Evolutionary conservation across 1,140 invertebrate species (phyloP).

Genomic region (Leptinotarsa texana): DNA sequence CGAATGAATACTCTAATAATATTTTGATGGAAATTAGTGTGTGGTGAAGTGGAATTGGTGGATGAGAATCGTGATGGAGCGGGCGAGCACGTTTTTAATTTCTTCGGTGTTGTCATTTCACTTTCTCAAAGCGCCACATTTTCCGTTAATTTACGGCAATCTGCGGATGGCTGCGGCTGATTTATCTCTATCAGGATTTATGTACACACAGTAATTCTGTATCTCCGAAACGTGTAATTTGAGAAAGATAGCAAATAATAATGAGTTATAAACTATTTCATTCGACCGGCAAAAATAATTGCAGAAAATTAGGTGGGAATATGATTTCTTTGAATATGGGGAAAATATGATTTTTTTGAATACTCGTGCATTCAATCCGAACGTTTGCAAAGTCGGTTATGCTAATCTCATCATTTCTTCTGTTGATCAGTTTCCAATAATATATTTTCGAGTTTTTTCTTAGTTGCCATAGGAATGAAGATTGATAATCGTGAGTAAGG

Average conservation of each 20-base stretch:
- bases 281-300: not conserved
- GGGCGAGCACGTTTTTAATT: conserved; percentile 48
- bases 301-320: not conserved
- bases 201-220: conserved; percentile 37
- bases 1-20: conserved; percentile 28
- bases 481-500: no score
- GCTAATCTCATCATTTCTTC: no score
- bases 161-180: conserved; percentile 38
- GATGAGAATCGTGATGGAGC: conserved; percentile 30
- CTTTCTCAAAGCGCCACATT: conserved; percentile 42
- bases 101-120: conserved; percentile 44
- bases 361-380: no score
- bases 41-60: conserved; percentile 21
- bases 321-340: not conserved
- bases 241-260: conserved; percentile 45
- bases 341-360: no score
- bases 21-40: conserved; percentile 27
- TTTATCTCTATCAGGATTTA: conserved; percentile 50
- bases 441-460: no score
- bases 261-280: conserved; percentile 38
- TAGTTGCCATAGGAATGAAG: no score
- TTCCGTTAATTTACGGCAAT: conserved; percentile 43
- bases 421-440: no score
- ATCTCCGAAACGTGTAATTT: conserved; percentile 32
- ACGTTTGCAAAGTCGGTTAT: no score